Base-by-base conservation (phyloP, 1,140 invertebrate species). In the Hyphantria cunea region DNA sequence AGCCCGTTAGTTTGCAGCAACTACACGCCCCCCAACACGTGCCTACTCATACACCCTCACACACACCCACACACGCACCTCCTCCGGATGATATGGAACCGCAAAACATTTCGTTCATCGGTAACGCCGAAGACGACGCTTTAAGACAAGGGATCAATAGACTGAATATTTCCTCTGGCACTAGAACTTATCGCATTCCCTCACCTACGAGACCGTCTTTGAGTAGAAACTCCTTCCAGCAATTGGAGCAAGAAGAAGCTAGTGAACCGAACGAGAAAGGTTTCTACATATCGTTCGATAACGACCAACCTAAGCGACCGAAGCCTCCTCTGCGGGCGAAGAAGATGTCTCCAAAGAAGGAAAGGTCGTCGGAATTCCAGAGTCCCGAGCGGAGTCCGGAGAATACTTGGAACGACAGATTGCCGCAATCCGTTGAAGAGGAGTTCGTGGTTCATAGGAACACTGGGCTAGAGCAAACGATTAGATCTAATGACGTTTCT, bases 241-340 rank as follows among this genome's bases (percentile, higher is more conserved):
- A 93, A 12, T 44, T 78, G 11, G 89, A 91, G 9, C 87, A 92
- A 44, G 88, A 86, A 42, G 93, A 93, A 59, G 65, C 68, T 5
- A 42, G 13, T 41, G 76, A 82, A 11, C 37, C 86, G n/a, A 93
- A 93, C 67, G 95, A 97, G 84, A 96, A 97, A 90, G 97, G 97
- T n/a, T 99, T 99, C 91, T 98, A 98, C 84, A 97, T 98, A 78
- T 96, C 96, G 15, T 97, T 98, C 82, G 97, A 98, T 79, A 95
- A 96, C 79, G 95, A 96, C 44, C 93, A 93, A 61, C 97, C 97
- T 3, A 97, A 97, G 82, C 93, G 96, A 75, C 95, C 96, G 0
- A 98, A 98, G 90, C 97, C 97, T 0, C 96, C 96, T 31, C 88
- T 98, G 11, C 92, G 96, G 64, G 92, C 93, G 14, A 97, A 96